Percentiles rank a stretch among this genome's conserved stretches.
Evolutionary conservation across 2,888 invertebrate genomes (phyloP).

Genomic region (Oscheius myriophilus): DNA sequence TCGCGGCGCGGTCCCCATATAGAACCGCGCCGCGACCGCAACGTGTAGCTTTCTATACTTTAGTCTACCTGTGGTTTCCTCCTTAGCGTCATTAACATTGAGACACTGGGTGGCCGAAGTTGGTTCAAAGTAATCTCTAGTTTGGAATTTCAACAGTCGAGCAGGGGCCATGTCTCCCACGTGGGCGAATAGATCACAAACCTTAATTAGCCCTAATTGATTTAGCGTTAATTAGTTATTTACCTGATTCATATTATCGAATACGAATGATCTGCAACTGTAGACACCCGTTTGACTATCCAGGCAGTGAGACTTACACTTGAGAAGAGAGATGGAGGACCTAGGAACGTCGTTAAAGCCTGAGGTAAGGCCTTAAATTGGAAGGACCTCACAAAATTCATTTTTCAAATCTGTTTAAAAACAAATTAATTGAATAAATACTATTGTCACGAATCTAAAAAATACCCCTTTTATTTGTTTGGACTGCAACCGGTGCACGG

Average conservation of each 20-base stretch:
- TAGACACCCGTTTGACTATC: constrained; percentile 65
- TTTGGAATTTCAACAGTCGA: constrained; percentile 67
- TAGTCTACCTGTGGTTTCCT: neutral
- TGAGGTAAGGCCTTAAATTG: neutral
- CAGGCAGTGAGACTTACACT: constrained; percentile 68
- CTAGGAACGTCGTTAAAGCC: constrained; percentile 6
- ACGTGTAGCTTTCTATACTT: neutral
- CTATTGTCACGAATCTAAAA: too few relatives aligned
- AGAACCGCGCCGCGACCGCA: too few relatives aligned
- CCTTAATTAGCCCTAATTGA: constrained; percentile 34
- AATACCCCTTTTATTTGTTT: too few relatives aligned
- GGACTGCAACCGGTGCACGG: too few relatives aligned
- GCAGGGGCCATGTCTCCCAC: constrained; percentile 66
- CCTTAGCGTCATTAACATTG: constrained; percentile 18
- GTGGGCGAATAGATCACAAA: constrained; percentile 70
- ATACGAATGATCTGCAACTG: constrained; percentile 69
- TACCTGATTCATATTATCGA: constrained; percentile 69
- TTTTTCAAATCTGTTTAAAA: neutral
- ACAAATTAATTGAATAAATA: too few relatives aligned
- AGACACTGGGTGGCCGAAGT: constrained; percentile 50
- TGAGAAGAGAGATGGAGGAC: constrained; percentile 54
- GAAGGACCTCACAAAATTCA: neutral
- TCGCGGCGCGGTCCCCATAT: neutral
- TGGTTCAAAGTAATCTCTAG: constrained; percentile 69
- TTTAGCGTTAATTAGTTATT: neutral